Conservation (phyloP, 1,140 invertebrate genomes). For the Delia radicum region DNA sequence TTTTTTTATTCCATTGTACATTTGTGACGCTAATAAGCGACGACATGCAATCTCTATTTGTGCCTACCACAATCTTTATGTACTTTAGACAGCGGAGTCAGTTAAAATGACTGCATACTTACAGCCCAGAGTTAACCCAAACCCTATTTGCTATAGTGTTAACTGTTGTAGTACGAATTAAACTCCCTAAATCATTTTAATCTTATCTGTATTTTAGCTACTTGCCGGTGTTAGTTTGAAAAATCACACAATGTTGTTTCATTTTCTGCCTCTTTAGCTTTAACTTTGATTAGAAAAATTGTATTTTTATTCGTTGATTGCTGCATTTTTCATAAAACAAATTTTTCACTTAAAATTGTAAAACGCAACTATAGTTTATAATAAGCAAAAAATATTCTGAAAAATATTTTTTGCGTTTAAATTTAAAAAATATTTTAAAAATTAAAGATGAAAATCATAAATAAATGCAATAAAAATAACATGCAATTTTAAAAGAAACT, state of each 20-base stretch:
- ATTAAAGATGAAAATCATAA: too few species aligned
- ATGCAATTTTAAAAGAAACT: neutral
- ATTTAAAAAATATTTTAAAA: neutral
- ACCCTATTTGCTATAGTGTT: neutral
- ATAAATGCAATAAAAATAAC: neutral
- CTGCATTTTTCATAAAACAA: neutral
- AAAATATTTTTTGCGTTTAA: neutral
- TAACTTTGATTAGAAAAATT: neutral
- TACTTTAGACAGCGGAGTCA: neutral
- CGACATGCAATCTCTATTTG: slow-evolving; percentile 17
- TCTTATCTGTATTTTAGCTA: slow-evolving; percentile 9
- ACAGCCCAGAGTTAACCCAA: neutral
- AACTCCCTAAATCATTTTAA: slow-evolving; percentile 12
- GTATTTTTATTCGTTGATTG: neutral
- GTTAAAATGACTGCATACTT: neutral
- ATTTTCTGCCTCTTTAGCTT: slow-evolving; percentile 1
- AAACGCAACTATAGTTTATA: neutral
- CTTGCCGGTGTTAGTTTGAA: neutral
- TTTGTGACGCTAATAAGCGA: slow-evolving; percentile 22
- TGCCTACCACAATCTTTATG: neutral
- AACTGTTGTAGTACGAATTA: slow-evolving; percentile 15
- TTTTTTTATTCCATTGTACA: slow-evolving; percentile 9
- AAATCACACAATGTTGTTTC: neutral
- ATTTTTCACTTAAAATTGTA: neutral
- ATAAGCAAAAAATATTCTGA: neutral